Base-by-base conservation (phyloP, 2,888 invertebrate genomes). In the Ashinkailepas kermadecensis region DNA sequence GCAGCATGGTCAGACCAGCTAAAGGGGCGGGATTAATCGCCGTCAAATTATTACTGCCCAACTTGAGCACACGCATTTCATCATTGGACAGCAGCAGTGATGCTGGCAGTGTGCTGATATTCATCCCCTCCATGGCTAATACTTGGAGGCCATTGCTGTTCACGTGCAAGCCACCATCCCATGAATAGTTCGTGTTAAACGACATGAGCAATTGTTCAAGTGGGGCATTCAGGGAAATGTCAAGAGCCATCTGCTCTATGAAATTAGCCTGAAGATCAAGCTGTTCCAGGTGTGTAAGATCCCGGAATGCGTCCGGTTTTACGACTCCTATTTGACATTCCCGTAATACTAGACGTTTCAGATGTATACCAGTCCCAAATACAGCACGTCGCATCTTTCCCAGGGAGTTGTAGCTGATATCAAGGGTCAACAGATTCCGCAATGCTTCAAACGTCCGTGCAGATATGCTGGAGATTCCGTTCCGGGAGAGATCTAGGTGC, bases 61-160 rank as follows among this genome's bases (percentile, higher is more conserved):
- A 80, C 12, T 82, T 82, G 9, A 84, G 79, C 21, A 70, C 79
- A 78, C 82, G 80, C 62, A 84, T 62, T n/a, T 84, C 83, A 1
- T 81, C 80, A 9, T 84, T 83, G 13, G 85, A 84, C 12, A 82
- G 81, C 57, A 84, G 82, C 13, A 85, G 80, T 25, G 83, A 83
- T 8, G 82, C 82, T 15, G 84, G 83, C 12, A 87, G 81, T 13
- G 80, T 84, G n/a, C 84, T 83, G 25, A 87, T 84, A 23, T 83
- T 82, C 57, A 84, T 84, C 54, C 83, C 84, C 65, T 84, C 85
- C 82, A 85, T 78, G 54, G 85, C 84, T n/a, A 84, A 89, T 74
- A 91, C 91, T 87, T 93, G 94, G 83, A 95, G 88, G 0, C 94
- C 93, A 18, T 94, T 93, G 83, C 95, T 88, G 83, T 93, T 93